A percentile compares a stretch with the other conserved stretches of the same genome.
Conservation (phyloP, 2,113 vertebrate species). For the Diadophis punctatus region DNA sequence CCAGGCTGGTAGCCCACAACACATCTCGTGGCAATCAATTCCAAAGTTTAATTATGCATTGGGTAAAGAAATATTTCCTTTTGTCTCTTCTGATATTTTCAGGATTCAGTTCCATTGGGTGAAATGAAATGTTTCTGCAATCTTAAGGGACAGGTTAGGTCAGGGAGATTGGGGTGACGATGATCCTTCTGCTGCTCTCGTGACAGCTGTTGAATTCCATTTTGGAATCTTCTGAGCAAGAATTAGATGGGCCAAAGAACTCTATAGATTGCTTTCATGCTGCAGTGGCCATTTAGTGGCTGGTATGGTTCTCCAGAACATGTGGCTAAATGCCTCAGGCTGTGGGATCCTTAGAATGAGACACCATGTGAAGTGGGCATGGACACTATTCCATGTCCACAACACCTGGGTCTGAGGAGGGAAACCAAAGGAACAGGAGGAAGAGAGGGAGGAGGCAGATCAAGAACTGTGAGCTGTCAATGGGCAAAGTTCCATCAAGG, state of each 20-base stretch:
- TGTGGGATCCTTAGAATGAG: neutral
- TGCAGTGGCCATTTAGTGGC: neutral
- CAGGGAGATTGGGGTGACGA: neutral
- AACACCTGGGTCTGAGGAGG: neutral
- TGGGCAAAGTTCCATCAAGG: slow-evolving; percentile 12
- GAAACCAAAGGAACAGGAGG: neutral
- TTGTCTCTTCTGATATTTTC: neutral
- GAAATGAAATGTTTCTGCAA: neutral
- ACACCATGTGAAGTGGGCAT: neutral
- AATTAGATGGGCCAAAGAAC: neutral
- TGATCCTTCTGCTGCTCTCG: neutral
- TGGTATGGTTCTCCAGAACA: neutral
- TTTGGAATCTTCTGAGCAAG: neutral
- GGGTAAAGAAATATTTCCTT: neutral
- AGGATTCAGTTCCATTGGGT: neutral
- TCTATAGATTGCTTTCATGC: neutral
- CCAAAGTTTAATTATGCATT: neutral
- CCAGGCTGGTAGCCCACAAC: neutral
- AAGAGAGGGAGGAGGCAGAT: neutral
- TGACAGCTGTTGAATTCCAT: neutral
- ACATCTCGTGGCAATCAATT: neutral
- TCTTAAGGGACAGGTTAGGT: neutral
- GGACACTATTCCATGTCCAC: neutral
- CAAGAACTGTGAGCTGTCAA: neutral
- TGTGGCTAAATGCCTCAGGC: neutral